These are phyloP conservation scores for Neuroscelio doddi DNA, from an alignment of 2,888 invertebrate species.

Conservation along the genomic window DNA sequence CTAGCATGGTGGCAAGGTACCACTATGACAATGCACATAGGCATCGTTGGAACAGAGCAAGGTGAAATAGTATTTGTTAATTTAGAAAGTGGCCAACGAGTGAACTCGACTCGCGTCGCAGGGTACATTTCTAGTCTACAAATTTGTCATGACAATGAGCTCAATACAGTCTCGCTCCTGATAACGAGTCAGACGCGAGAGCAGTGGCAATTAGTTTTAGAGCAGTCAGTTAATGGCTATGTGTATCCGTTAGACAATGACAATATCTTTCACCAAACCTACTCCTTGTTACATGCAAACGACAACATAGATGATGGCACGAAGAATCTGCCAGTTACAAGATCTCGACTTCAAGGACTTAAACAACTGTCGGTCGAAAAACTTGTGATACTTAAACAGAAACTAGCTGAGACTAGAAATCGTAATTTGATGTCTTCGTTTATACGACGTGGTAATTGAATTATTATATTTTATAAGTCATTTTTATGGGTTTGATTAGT, in stretches of 20 bases:
- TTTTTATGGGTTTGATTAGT: too few relatives aligned
- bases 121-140: conserved; percentile 78
- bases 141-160: conserved; percentile 82
- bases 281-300: conserved; percentile 50
- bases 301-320: conserved; percentile 62
- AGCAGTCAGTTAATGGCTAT: conserved; percentile 83
- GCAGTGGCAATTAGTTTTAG: conserved; percentile 88
- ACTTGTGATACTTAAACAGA: conserved; percentile 78
- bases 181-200: conserved; percentile 82
- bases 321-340: conserved; percentile 63
- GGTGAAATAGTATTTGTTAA: conserved; percentile 82
- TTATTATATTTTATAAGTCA: neutral
- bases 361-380: conserved; percentile 82
- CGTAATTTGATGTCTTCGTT: conserved; percentile 55
- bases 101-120: conserved; percentile 79
- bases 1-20: conserved; percentile 70
- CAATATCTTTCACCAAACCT: conserved; percentile 38
- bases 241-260: conserved; percentile 76
- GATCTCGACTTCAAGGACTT: conserved; percentile 77
- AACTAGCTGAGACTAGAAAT: conserved; percentile 75
- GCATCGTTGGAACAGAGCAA: conserved; percentile 69
- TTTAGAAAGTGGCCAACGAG: conserved; percentile 79
- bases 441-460: conserved; percentile 49
- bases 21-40: conserved; percentile 64
- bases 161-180: conserved; percentile 77